Base-by-base conservation (phyloP, 2,797 vertebrate genomes). In the Fundulus diaphanus region DNA sequence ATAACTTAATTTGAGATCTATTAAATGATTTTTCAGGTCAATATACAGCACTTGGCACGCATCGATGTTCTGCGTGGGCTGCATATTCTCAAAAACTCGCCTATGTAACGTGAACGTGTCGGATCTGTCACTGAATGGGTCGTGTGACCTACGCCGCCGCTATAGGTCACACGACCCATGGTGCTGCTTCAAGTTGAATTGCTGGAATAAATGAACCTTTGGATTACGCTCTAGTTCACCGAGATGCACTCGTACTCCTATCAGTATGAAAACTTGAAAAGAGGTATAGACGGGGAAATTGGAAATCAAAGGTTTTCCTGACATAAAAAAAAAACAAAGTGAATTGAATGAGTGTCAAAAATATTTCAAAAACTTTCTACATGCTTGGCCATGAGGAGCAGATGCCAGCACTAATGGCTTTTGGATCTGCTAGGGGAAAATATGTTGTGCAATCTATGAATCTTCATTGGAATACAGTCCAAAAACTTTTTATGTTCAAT, bases 341-440 rank as follows among this genome's bases (percentile, higher is more conserved):
- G 46, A 31, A 46, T 82, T 82, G 74, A 80, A 61, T 33, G 22
- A 35, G 78, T 88, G 68, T 12, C 33, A 71, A 73, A 81, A 82
- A 72, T n/a, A 54, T 73, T 76, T 68, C 78, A 67, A 31, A 48
- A 66, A 83, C 80, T 76, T 78, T 61, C 84, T 88, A n/a, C 86
- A n/a, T n/a, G 56, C 72, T 87, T 85, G 74, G 82, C 81, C 66
- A 35, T 20, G 77, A 76, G 65, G 77, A 1, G 11, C 18, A 2
- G 27, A 40, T 40, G 69, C n/a, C 35, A 27, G 51, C 8, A 12
- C 20, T 31, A 31, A 51, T 82, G 86, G 78, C 69, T 90, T 89
- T 15, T 86, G 46, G 67, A 83, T 70, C 73, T 84, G 77, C 74
- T 68, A 9, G 27, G 3, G 74, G 86, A 81, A 85, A 57, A 0